Percentiles rank a stretch among this genome's conserved stretches.
These are phyloP conservation scores for Poicephalus gulielmi DNA, from an alignment of 2,113 vertebrate species.

Conservation along the genomic window DNA sequence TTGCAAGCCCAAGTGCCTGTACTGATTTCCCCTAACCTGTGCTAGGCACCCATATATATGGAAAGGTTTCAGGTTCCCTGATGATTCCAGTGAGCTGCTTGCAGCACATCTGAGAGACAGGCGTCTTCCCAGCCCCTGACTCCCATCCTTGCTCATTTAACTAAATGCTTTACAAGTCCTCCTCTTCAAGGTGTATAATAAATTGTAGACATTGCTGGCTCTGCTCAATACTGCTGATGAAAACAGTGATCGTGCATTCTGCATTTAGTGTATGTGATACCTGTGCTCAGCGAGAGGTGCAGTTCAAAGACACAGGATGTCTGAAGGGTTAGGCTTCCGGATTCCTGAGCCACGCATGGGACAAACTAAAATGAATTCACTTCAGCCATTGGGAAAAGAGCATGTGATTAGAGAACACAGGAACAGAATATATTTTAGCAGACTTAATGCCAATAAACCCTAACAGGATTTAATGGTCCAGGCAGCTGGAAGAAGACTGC, in stretches of 20 bases:
- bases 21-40: neutral
- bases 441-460: neutral
- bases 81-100: neutral
- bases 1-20: neutral
- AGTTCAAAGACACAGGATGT: neutral
- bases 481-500: neutral
- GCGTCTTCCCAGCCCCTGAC: neutral
- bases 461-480: neutral
- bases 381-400: neutral
- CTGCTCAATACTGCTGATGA: neutral
- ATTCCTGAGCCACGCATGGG: neutral
- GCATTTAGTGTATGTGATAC: neutral
- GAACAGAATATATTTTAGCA: neutral
- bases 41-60: neutral
- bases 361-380: neutral
- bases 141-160: neutral
- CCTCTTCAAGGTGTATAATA: neutral
- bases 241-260: neutral
- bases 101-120: neutral
- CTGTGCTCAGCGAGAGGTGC: neutral
- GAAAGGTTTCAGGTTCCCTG: neutral
- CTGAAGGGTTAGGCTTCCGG: neutral
- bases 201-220: neutral
- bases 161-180: neutral
- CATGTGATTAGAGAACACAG: neutral